Evolutionary conservation across 2,113 vertebrate genomes (phyloP), one percentile per base, ranked within the genome.

Genomic region (Grallaria varia): DNA sequence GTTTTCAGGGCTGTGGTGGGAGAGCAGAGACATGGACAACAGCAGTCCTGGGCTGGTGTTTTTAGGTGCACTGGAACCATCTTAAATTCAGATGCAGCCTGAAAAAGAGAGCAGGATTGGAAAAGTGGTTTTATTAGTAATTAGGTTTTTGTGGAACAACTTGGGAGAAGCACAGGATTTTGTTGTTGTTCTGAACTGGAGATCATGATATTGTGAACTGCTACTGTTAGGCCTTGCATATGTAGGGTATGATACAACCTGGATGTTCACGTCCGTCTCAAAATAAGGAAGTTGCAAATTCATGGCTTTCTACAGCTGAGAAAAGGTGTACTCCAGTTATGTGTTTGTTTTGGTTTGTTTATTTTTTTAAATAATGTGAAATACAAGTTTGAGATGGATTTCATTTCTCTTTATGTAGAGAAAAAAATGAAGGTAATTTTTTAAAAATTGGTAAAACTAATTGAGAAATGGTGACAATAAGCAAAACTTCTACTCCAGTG

Each of bases 1-100:
- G 22, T 55, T 87, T 60, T n/a, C 53, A 33, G 33, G 25, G 8
- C 21, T 78, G 22, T 47, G 71, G n/a, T 18, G 35, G 40, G 55
- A 80, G 30, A 52, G 40, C 33, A 42, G 20, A 30, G 21, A 50
- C 4, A 2, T 8, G 35, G 47, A 20, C 21, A 31, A 2, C 9
- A 33, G 22, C 1, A 1, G 2, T 37, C 30, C 24, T 89, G 53
- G 30, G 18, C 31, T 31, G 1, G 1, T 59, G 31, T 25, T 59
- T 63, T 80, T 30, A 42, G 30, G 55, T 39, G 23, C 3, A 2
- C 23, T 14, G 22, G 21, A 8, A 27, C 13, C 1, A 2, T 60
- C 31, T 63, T 39, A 39, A 62, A 8, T 62, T 68, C 44, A 40
- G 12, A 9, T 28, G 9, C 21, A 62, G 53, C 24, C 12, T 23